phyloP scores from a whole-genome alignment of 2,888 invertebrate genomes.

The Hemaris fuciformis region DNA sequence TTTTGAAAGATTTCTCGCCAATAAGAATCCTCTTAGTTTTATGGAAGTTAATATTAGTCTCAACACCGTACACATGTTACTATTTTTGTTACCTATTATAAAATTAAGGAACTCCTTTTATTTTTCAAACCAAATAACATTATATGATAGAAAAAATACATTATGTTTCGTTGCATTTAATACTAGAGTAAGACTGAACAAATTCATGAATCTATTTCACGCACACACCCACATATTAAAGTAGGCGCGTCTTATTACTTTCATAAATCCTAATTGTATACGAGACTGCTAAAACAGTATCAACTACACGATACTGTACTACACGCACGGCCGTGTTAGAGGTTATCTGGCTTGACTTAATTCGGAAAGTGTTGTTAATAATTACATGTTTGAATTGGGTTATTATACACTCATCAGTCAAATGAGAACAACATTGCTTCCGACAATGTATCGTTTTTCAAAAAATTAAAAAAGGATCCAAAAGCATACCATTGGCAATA shows the following conservation, averaged over 20 bases:
- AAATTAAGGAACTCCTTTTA: too few relatives aligned
- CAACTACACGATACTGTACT: neutral
- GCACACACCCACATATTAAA: neutral
- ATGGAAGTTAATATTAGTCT: neutral
- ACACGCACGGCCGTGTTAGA: neutral
- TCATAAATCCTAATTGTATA: neutral
- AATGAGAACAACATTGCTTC: neutral
- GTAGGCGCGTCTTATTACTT: neutral
- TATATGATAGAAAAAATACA: neutral
- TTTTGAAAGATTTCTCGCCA: neutral
- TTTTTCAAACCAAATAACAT: too few relatives aligned
- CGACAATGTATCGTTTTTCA: neutral
- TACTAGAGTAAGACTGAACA: neutral
- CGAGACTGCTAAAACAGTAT: neutral
- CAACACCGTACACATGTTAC: too few relatives aligned
- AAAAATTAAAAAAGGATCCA: neutral
- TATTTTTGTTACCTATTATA: too few relatives aligned
- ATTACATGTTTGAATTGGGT: neutral
- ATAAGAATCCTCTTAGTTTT: neutral
- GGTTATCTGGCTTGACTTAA: neutral
- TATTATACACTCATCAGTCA: neutral
- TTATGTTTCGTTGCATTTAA: neutral
- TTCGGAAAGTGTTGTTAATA: neutral
- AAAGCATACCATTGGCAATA: neutral
- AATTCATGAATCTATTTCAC: neutral